phyloP scores from a whole-genome alignment of 2,888 invertebrate genomes.

The Portevinia maculata region DNA sequence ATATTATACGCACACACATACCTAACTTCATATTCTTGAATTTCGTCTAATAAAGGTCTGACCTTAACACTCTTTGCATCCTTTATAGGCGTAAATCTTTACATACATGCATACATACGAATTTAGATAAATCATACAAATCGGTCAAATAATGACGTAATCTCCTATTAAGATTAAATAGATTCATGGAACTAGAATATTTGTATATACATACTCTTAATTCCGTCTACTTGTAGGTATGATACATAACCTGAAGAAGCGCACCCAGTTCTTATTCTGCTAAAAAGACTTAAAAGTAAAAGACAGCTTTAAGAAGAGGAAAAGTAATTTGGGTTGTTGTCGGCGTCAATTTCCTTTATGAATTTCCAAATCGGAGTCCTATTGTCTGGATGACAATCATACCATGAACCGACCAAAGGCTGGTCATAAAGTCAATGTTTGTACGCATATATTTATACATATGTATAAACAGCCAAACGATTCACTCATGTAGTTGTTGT shows the following conservation, averaged over 20 bases:
- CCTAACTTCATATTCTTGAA: conserved; percentile 6
- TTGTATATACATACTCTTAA: background rate
- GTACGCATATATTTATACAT: conserved; percentile 45
- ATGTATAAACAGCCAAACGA: conserved; percentile 30
- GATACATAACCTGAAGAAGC: conserved; percentile 11
- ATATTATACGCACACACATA: background rate
- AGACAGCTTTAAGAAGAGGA: conserved; percentile 51
- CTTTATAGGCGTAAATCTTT: background rate
- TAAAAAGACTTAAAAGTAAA: background rate
- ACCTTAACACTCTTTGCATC: conserved; percentile 9
- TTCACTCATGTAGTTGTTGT: conserved; percentile 24
- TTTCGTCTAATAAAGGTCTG: too few species aligned
- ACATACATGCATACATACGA: conserved; percentile 6
- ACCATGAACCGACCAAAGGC: conserved; percentile 53
- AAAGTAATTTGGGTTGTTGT: conserved; percentile 65
- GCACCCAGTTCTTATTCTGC: conserved; percentile 15
- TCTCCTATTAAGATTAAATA: conserved; percentile 32
- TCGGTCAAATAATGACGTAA: conserved; percentile 59
- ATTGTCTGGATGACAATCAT: conserved; percentile 70
- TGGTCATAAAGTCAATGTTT: conserved; percentile 57
- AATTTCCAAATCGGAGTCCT: conserved; percentile 69
- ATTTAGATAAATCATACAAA: conserved; percentile 42
- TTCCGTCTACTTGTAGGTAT: too few species aligned
- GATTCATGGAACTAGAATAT: conserved; percentile 14
- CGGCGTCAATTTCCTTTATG: conserved; percentile 72